phyloP scores from a whole-genome alignment of 92 coral and sea anemone species.

The Porites rus region DNA sequence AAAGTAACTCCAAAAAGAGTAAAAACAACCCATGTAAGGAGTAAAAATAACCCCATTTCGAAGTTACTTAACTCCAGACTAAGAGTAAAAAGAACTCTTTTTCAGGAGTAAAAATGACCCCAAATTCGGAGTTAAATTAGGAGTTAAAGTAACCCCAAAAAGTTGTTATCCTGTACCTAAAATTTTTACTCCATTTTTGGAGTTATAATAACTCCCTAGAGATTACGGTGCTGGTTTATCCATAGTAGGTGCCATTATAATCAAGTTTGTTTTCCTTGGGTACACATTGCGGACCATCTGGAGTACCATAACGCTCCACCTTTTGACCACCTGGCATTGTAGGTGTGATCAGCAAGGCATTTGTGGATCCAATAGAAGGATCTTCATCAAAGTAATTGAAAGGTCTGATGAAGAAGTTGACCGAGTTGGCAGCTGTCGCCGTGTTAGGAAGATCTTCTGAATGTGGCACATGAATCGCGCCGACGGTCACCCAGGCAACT shows the following conservation, averaged over 20 bases:
- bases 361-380: slow-evolving; percentile 89
- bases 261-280: slow-evolving; percentile 60
- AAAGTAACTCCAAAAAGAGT: no score
- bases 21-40: no score
- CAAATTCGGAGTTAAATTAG: no score
- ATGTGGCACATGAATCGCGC: slow-evolving; percentile 93
- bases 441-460: slow-evolving; percentile 95
- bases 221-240: not conserved
- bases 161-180: no score
- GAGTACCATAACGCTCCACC: slow-evolving; percentile 83
- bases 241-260: slow-evolving; percentile 51
- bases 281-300: slow-evolving; percentile 76
- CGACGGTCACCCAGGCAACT: slow-evolving; percentile 94
- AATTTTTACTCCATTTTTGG: no score
- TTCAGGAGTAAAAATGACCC: no score
- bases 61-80: no score
- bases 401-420: slow-evolving; percentile 90
- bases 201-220: no score
- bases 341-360: slow-evolving; percentile 82
- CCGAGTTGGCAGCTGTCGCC: slow-evolving; percentile 80
- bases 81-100: no score
- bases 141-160: no score
- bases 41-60: no score
- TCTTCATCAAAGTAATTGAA: slow-evolving; percentile 95
- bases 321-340: slow-evolving; percentile 39